These are phyloP conservation scores for Cheilinus undulatus DNA, from an alignment of 2,113 vertebrate species.

Conservation along the genomic window DNA sequence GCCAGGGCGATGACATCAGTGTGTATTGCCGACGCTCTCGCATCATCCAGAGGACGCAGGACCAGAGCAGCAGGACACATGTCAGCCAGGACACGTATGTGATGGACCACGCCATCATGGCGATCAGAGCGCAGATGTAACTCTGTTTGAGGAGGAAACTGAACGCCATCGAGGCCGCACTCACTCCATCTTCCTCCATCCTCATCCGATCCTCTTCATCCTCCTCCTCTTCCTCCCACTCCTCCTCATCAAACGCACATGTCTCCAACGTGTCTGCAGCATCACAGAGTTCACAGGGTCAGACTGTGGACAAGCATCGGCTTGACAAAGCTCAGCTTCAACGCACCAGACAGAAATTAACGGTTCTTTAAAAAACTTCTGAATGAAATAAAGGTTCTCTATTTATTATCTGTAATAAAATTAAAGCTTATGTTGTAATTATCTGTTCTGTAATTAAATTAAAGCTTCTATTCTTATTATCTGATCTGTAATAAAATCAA, in stretches of 20 bases:
- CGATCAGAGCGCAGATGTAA: conserved; percentile 89
- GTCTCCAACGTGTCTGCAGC: conserved; percentile 72
- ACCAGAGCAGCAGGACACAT: conserved; percentile 94
- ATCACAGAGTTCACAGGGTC: background rate
- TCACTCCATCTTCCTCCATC: conserved; percentile 62
- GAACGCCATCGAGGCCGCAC: conserved; percentile 84
- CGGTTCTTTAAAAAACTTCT: too few species aligned
- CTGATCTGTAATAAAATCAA: too few species aligned
- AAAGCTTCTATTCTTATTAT: too few species aligned
- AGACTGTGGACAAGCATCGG: too few species aligned
- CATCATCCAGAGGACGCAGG: conserved; percentile 95
- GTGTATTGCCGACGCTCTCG: conserved; percentile 91
- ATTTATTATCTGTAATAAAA: too few species aligned
- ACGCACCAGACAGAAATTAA: too few species aligned
- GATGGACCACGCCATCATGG: conserved; percentile 93
- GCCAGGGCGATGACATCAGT: conserved; percentile 94
- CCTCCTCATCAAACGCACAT: conserved; percentile 62
- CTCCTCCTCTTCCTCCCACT: conserved; percentile 66
- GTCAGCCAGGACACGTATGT: conserved; percentile 97
- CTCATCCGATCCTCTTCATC: conserved; percentile 68
- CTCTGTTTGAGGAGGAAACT: conserved; percentile 96
- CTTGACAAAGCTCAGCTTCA: background rate
- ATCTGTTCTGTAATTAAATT: too few species aligned
- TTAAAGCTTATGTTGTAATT: too few species aligned
- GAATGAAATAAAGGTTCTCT: too few species aligned